Conservation (phyloP, 2,797 vertebrate genomes). For the Acipenser ruthenus region DNA sequence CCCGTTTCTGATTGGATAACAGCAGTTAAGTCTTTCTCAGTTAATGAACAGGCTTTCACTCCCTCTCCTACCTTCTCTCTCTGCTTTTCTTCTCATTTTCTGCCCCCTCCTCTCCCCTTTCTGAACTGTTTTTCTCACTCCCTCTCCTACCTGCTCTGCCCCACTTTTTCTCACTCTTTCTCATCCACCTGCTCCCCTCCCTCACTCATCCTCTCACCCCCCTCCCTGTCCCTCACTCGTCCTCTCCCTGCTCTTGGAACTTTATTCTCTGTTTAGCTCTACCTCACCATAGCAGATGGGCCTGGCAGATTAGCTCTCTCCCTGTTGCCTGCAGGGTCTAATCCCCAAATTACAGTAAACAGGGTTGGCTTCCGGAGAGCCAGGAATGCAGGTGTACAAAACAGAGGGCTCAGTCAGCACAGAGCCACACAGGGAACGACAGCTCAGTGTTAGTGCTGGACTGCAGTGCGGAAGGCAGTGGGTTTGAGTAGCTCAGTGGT, state of each 20-base stretch:
- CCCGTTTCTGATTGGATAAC: no score
- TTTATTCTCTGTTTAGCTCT: not conserved
- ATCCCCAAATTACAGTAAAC: constrained; percentile 1
- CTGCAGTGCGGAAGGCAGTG: no score
- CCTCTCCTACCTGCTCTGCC: no score
- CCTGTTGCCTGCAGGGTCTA: not conserved
- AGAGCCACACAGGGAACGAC: constrained; percentile 23
- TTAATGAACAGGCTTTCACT: no score
- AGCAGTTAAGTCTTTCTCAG: no score
- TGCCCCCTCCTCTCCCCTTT: no score
- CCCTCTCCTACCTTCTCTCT: no score
- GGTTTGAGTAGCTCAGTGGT: not conserved
- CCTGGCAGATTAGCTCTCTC: not conserved
- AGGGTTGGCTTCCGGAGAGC: not conserved
- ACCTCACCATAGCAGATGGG: not conserved
- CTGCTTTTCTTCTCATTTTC: no score
- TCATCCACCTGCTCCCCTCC: no score
- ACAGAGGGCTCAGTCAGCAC: not conserved
- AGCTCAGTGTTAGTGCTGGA: constrained; percentile 11
- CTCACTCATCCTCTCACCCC: not conserved
- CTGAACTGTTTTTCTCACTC: no score
- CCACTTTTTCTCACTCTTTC: no score
- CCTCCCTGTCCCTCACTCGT: not conserved
- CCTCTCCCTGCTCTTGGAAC: constrained; percentile 11
- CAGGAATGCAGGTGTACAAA: not conserved